Evolutionary conservation across 2,797 vertebrate species (phyloP), one percentile per base, ranked within the genome.

Genomic region (Prunella strophiata): DNA sequence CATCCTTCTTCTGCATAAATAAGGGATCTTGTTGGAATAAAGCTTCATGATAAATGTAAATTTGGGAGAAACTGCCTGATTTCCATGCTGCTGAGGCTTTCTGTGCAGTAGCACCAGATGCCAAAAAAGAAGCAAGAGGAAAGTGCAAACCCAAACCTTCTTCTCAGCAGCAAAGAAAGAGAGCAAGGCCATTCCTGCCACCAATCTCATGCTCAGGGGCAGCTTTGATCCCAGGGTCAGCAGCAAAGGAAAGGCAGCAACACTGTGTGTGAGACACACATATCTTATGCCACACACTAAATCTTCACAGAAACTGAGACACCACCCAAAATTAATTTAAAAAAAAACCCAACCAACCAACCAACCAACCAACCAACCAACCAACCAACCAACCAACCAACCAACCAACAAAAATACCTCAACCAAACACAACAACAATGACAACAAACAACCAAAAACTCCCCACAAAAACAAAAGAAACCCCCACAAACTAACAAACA

Each of bases 101-200:
- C 80, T 76, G 45, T 63, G 42, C 5, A 2, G 20, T 54, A 71
- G 42, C 68, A 91, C 32, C 38, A 85, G 50, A 62, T 89, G 61
- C 57, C 58, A 65, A 82, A 86, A 84, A 48, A 70, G 55, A 74
- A 92, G 68, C 11, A 79, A 80, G 79, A 75, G 15, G 50, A 23
- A 85, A 81, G 82, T 66, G 83, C 89, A 82, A 97, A 92, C 62
- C 51, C 58, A 94, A 93, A 81, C 10, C 68, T 3, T 1, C 40
- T 86, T 75, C 58, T 91, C n/a, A 58, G 47, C 2, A 66, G 61
- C 36, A 66, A 74, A 22, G 84, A 82, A 71, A 59, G 30, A 40
- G 40, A 79, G 9, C 0, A 6, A 81, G n/a, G 40, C 40, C 52
- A 18, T 80, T 88, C 29, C 38, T 85, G 34, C 13, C 5, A 4